Conservation (phyloP, 2,797 vertebrate species). For the Alauda arvensis region DNA sequence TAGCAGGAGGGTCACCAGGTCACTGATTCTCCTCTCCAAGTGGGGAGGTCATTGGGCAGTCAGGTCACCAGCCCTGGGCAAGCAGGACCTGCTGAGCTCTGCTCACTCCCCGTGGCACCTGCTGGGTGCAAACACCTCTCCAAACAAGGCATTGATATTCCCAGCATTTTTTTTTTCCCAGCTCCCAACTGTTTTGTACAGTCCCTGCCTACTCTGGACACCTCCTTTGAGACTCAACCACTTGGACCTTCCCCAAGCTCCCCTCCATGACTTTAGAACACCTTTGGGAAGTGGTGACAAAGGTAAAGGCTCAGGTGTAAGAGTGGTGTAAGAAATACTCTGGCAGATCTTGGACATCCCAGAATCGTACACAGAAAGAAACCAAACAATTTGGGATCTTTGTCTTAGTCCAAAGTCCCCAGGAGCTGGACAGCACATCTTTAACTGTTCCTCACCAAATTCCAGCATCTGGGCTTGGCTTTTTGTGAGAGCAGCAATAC, state of each 20-base stretch:
- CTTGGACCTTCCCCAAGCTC: neutral
- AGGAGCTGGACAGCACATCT: neutral
- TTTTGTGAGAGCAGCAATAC: neutral
- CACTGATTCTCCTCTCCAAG: neutral
- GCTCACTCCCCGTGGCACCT: neutral
- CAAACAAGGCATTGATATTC: fast-evolving
- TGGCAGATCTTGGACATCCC: neutral
- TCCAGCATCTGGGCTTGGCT: neutral
- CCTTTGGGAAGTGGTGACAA: neutral
- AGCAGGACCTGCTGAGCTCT: neutral
- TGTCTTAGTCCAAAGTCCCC: neutral
- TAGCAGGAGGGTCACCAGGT: neutral
- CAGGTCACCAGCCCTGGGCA: neutral
- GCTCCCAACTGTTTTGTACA: neutral
- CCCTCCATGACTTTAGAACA: neutral
- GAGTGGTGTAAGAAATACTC: neutral
- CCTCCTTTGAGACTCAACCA: neutral
- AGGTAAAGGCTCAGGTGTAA: neutral
- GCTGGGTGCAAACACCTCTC: neutral
- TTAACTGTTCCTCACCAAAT: neutral
- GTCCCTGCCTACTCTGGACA: neutral
- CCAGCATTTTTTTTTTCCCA: neutral
- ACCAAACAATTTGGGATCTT: neutral
- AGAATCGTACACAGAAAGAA: neutral
- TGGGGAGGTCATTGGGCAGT: neutral